These are phyloP conservation scores for Athetis lepigone DNA, from an alignment of 2,888 invertebrate species.

Conservation along the genomic window DNA sequence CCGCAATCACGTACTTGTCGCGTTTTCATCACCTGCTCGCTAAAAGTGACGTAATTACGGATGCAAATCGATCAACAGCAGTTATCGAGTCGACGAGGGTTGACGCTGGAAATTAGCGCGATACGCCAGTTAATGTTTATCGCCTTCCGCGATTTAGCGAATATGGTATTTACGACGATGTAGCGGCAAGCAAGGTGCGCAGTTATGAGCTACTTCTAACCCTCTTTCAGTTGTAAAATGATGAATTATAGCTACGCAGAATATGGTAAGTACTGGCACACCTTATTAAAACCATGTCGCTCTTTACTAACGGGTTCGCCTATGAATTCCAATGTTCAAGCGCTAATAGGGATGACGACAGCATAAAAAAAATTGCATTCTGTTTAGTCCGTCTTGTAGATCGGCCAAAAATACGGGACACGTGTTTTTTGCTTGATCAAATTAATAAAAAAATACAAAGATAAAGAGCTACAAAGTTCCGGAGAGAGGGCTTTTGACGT, in stretches of 20 bases:
- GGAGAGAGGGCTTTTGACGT: too few relatives aligned
- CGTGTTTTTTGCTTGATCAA: too few relatives aligned
- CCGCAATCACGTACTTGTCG: constrained; percentile 88
- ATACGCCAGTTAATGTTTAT: constrained; percentile 86
- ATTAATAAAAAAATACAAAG: too few relatives aligned
- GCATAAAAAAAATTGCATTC: too few relatives aligned
- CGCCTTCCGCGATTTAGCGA: constrained; percentile 84
- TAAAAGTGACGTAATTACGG: constrained; percentile 89
- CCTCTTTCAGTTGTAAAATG: constrained; percentile 31
- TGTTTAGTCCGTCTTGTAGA: too few relatives aligned
- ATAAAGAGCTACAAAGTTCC: too few relatives aligned
- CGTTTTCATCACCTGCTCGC: constrained; percentile 89
- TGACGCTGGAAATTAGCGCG: constrained; percentile 88
- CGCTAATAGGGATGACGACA: too few relatives aligned
- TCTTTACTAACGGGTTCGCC: not conserved
- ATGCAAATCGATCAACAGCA: constrained; percentile 90
- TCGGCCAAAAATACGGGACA: too few relatives aligned
- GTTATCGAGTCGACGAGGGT: constrained; percentile 87
- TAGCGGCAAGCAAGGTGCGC: constrained; percentile 44
- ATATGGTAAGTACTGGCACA: too few relatives aligned
- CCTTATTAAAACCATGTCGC: constrained; percentile 16
- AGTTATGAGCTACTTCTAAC: constrained; percentile 51
- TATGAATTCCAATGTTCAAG: too few relatives aligned
- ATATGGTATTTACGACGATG: constrained; percentile 79
- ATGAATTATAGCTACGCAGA: constrained; percentile 33